Base-by-base conservation (phyloP, 2,113 vertebrate genomes). In the Prolemur simus region DNA sequence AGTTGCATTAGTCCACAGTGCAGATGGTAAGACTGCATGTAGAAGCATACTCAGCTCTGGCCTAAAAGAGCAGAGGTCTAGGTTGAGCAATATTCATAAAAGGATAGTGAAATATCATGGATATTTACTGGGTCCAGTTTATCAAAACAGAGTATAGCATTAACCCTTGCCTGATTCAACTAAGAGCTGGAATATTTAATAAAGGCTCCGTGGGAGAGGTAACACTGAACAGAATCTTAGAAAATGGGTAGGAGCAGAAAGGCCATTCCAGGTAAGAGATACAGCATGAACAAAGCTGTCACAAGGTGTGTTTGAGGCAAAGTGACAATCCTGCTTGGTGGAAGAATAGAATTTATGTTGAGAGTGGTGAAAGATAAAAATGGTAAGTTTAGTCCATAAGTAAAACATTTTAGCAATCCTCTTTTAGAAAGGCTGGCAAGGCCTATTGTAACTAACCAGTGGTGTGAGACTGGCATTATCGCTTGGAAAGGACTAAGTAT, bases 31-130 rank as follows among this genome's bases (percentile, higher is more conserved):
- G 97, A 93, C 96, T 96, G 64, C 29, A 2, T 90, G 96, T 91
- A 96, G 97, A 96, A 98, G 89, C 90, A 96, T 82, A 95, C 54
- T 97, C 95, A 85, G 82, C 88, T 93, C 96, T 78, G 91, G 95
- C 86, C 93, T 96, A 94, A 69, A 93, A 96, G 96, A 98, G 95
- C 96, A 98, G 98, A 98, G 97, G 97, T 98, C 97, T 98, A 91
- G 0, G 13, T 81, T 98, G 87, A 96, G 95, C 96, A 98, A 98
- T 98, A 98, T 97, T 98, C 97, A 98, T 98, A 98, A 98, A 98
- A 98, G 97, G 97, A 97, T 27, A 80, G 90, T 69, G 91, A 98
- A 97, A 96, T 97, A 91, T 87, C 97, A 95, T 77, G 92, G 71
- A 94, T 98, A 97, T 98, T 97, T 97, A 97, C 83, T 20, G 39